Evolutionary conservation across 2,888 invertebrate genomes (phyloP).

Genomic region (Yponomeuta malinellus): DNA sequence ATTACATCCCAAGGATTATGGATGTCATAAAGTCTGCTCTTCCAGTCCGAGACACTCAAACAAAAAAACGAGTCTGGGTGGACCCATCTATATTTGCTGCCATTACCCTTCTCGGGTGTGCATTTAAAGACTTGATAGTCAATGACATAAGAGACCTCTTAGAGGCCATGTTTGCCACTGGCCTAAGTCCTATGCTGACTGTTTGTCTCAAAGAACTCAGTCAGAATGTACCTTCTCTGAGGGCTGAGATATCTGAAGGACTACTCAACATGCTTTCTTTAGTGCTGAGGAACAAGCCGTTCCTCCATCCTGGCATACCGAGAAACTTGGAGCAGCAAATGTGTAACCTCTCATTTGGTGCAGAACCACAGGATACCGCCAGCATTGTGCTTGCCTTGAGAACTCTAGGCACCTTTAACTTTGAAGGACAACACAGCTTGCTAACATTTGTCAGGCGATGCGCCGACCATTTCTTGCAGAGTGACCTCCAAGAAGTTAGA

Average conservation of each 20-base stretch:
- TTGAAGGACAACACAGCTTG: constrained; percentile 91
- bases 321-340: constrained; percentile 75
- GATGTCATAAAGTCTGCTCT: constrained; percentile 85
- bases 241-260: constrained; percentile 94
- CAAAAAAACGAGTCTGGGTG: constrained; percentile 82
- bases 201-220: constrained; percentile 94
- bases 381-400: constrained; percentile 93
- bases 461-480: constrained; percentile 92
- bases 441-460: constrained; percentile 94
- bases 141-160: constrained; percentile 88
- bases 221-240: constrained; percentile 89
- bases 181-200: constrained; percentile 92
- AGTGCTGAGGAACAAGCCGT: constrained; percentile 91
- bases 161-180: constrained; percentile 94
- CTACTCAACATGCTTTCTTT: constrained; percentile 93
- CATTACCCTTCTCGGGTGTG: constrained; percentile 92
- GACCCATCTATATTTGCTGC: constrained; percentile 96
- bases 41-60: constrained; percentile 85
- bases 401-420: constrained; percentile 93
- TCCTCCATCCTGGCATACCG: constrained; percentile 87
- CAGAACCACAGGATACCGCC: constrained; percentile 83
- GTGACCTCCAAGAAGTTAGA: constrained; percentile 91
- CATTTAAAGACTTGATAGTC: constrained; percentile 86
- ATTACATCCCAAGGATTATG: constrained; percentile 89
- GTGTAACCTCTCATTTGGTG: constrained; percentile 56